A percentile compares a stretch with the other conserved stretches of the same genome.
These are phyloP conservation scores for Kryphioiulus occultus DNA, from an alignment of 2,888 invertebrate genomes.

Conservation along the genomic window DNA sequence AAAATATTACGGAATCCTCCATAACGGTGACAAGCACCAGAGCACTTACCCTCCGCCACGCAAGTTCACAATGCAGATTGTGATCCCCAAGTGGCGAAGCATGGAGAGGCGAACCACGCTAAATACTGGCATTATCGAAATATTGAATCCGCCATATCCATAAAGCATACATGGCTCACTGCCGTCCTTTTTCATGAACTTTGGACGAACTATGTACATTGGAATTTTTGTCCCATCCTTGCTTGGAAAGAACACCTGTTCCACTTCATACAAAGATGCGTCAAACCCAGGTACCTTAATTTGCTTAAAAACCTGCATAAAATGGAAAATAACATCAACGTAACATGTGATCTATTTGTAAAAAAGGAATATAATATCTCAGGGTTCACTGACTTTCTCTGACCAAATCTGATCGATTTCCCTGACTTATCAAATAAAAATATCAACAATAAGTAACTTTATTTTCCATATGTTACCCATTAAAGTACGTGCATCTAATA, in stretches of 20 bases:
- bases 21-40: not conserved
- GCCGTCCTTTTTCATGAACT: slow-evolving; percentile 72
- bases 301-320: slow-evolving; percentile 76
- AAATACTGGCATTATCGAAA: slow-evolving; percentile 89
- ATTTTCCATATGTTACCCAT: too few species aligned
- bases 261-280: slow-evolving; percentile 77
- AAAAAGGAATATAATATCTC: not conserved
- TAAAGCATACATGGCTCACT: slow-evolving; percentile 86
- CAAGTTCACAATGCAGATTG: slow-evolving; percentile 91
- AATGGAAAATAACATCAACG: slow-evolving; percentile 33
- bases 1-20: too few species aligned
- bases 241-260: slow-evolving; percentile 90
- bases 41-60: slow-evolving; percentile 87
- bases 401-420: too few species aligned
- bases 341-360: not conserved
- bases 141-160: slow-evolving; percentile 97
- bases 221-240: slow-evolving; percentile 94
- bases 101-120: slow-evolving; percentile 86
- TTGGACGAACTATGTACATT: slow-evolving; percentile 81
- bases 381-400: too few species aligned
- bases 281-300: slow-evolving; percentile 86
- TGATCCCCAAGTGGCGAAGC: slow-evolving; percentile 86
- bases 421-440: too few species aligned
- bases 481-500: too few species aligned
- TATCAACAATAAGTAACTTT: too few species aligned